Evolutionary conservation across 2,888 invertebrate species (phyloP).

Genomic region (Fragum sueziense): DNA sequence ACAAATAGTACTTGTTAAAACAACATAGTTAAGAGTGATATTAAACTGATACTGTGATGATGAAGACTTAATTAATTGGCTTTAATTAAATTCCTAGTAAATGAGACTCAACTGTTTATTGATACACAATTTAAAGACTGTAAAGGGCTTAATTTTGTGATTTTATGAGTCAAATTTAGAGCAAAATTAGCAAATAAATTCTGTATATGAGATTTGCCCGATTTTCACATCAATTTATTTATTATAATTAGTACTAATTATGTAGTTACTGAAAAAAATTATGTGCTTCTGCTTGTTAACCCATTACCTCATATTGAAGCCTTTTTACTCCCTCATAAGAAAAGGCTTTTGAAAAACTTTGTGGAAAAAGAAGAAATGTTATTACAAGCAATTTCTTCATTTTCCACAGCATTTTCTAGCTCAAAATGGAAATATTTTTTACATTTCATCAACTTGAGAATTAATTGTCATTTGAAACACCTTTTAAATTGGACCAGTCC

Average conservation of each 20-base stretch:
- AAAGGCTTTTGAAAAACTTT: neutral
- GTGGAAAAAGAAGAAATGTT: neutral
- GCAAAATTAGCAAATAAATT: neutral
- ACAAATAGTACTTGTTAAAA: no score
- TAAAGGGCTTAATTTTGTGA: no score
- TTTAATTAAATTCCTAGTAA: no score
- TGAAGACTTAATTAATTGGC: no score
- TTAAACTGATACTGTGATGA: no score
- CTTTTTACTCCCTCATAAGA: neutral
- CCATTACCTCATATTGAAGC: neutral
- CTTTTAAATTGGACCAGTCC: no score
- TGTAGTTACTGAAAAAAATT: neutral
- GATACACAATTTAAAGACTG: no score
- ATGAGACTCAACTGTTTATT: no score
- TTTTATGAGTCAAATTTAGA: no score
- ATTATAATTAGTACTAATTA: neutral
- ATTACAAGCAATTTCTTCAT: neutral
- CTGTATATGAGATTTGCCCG: neutral
- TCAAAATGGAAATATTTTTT: neutral
- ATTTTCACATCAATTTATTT: neutral
- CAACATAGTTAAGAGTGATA: no score
- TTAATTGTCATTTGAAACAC: neutral
- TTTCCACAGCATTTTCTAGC: conserved; percentile 1
- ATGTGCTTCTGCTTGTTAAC: neutral
- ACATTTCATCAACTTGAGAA: neutral